Percentiles rank a stretch among this genome's conserved stretches.
phyloP scores from a whole-genome alignment of 37 sponge, comb jelly and placozoan genomes.

The Bolinopsis microptera region DNA sequence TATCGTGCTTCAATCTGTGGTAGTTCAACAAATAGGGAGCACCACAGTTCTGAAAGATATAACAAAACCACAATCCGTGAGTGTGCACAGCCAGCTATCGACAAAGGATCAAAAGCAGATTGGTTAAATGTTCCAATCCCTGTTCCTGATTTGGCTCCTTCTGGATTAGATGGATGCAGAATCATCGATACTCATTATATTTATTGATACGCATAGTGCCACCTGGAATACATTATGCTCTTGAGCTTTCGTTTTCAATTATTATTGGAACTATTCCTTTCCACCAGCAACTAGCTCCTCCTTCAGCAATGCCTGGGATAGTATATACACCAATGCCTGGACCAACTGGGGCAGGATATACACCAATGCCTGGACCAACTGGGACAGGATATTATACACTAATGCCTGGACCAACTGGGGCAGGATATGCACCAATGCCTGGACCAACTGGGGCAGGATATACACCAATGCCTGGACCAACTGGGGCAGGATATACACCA shows the following conservation, averaged over 20 bases:
- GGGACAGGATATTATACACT: no score
- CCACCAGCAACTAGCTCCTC: not conserved
- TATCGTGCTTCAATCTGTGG: no score
- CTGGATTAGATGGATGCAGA: not conserved
- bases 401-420: no score
- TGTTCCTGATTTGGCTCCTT: not conserved
- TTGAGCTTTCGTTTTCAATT: not conserved
- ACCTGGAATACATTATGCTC: not conserved
- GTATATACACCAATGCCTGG: not conserved
- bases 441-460: no score
- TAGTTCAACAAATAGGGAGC: no score
- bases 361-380: no score
- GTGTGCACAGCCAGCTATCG: not conserved
- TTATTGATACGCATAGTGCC: not conserved
- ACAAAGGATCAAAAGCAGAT: not conserved
- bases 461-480: no score
- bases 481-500: no score
- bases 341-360: no score
- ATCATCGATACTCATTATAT: not conserved
- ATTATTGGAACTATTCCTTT: not conserved
- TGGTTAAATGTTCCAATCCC: not conserved
- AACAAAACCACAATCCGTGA: not conserved
- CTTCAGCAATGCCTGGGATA: not conserved
- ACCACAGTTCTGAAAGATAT: no score
- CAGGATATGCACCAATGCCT: no score